Conservation (phyloP, 2,888 invertebrate species). For the Itoplectis maculator region DNA sequence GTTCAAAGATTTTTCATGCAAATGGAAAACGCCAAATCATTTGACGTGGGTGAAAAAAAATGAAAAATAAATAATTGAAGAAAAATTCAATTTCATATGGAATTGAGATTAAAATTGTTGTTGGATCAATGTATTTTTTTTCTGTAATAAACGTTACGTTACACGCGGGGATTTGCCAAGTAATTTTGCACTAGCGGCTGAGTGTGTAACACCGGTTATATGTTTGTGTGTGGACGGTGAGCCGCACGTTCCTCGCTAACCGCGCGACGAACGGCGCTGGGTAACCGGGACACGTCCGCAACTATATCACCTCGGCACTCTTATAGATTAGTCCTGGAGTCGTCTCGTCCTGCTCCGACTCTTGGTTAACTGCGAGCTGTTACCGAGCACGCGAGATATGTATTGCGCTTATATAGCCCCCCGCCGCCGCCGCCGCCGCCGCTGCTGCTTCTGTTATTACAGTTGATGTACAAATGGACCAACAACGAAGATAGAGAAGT, state of each 20-base stretch:
- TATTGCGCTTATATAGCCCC: slow-evolving; percentile 1
- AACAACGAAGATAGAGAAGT: slow-evolving; percentile 3
- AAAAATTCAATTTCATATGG: background rate
- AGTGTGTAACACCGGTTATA: background rate
- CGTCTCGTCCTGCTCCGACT: slow-evolving; percentile 25
- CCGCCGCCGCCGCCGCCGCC: too few relatives aligned
- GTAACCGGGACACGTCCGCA: slow-evolving; percentile 68
- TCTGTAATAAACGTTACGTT: background rate
- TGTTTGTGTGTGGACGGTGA: slow-evolving; percentile 45
- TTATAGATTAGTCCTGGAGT: slow-evolving; percentile 70
- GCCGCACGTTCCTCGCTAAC: slow-evolving; percentile 57
- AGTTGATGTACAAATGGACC: slow-evolving; percentile 26
- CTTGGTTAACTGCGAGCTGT: slow-evolving; percentile 16
- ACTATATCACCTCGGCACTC: slow-evolving; percentile 70
- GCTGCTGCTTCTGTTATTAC: slow-evolving; percentile 10
- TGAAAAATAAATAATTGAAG: too few relatives aligned
- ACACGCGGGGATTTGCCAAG: background rate
- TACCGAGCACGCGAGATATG: slow-evolving; percentile 22
- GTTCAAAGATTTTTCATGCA: too few relatives aligned
- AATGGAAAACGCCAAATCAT: too few relatives aligned
- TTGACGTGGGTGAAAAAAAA: too few relatives aligned
- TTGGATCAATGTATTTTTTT: background rate
- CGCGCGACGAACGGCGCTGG: slow-evolving; percentile 56
- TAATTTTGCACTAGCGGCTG: slow-evolving; percentile 3
- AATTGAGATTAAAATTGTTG: background rate